phyloP scores from a whole-genome alignment of 2,797 vertebrate species.

The Muscicapa comitata region DNA sequence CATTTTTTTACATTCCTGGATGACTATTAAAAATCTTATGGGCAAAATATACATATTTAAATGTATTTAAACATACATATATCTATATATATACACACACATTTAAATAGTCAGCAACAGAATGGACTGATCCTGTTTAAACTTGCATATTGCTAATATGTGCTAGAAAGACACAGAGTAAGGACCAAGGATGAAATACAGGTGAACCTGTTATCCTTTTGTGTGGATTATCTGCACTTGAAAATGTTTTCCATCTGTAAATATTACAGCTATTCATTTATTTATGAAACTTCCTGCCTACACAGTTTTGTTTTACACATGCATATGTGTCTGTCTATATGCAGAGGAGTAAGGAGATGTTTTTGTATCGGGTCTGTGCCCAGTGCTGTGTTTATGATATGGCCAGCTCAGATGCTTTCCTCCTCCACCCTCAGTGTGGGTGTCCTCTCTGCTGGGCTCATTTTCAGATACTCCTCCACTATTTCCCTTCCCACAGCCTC shows the following conservation, averaged over 20 bases:
- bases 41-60: neutral
- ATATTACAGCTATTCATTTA: neutral
- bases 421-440: neutral
- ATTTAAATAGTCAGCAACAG: neutral
- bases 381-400: neutral
- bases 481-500: neutral
- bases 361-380: neutral
- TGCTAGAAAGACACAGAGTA: neutral
- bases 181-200: neutral
- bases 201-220: neutral
- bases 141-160: neutral
- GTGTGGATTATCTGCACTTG: neutral
- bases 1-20: slow-evolving; percentile 1
- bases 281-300: neutral
- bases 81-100: neutral
- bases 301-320: neutral
- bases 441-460: neutral
- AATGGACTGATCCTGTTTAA: neutral
- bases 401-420: neutral
- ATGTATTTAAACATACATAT: neutral
- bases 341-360: neutral
- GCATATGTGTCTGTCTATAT: neutral
- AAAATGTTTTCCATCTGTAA: neutral
- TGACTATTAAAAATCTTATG: neutral
- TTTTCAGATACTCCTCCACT: neutral